Evolutionary conservation across 1,140 invertebrate species (phyloP).

Genomic region (Daktulosphaira vitifoliae): DNA sequence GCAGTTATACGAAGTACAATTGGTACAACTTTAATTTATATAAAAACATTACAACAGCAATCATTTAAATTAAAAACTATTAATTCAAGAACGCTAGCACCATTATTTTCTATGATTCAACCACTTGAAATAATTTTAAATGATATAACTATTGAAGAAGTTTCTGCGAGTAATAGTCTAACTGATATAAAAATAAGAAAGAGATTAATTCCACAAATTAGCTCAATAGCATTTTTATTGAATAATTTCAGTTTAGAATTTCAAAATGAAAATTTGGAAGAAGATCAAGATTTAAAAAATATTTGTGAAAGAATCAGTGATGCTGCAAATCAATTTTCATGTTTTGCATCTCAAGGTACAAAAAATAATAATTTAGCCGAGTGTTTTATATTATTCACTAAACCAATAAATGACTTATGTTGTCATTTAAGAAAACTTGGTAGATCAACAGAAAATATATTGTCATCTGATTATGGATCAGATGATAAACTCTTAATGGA

Average conservation of each 20-base stretch:
- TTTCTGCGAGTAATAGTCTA: background rate
- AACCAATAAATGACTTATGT: conserved; percentile 22
- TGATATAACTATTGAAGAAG: background rate
- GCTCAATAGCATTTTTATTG: conserved; percentile 9
- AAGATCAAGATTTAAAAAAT: conserved; percentile 6
- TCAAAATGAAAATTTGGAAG: background rate
- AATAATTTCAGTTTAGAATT: background rate
- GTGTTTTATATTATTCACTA: conserved; percentile 21
- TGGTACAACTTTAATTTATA: background rate
- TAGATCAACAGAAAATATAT: conserved; percentile 11
- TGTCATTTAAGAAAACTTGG: background rate
- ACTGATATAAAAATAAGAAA: background rate
- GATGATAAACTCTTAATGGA: conserved; percentile 16
- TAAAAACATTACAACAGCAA: conserved; percentile 2
- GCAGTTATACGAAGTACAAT: conserved; percentile 2
- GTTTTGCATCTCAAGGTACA: background rate
- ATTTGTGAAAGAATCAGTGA: conserved; percentile 2
- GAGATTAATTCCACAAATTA: conserved; percentile 14
- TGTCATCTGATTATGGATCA: conserved; percentile 16
- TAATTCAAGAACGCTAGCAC: background rate
- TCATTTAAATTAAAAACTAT: conserved; percentile 3
- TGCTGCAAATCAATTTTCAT: background rate
- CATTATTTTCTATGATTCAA: conserved; percentile 13
- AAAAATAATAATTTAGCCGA: conserved; percentile 10
- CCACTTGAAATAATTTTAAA: conserved; percentile 12